Percentiles rank a stretch among this genome's conserved stretches.
Conservation (phyloP, 2,113 vertebrate species). For the Ploceus nigricollis region DNA sequence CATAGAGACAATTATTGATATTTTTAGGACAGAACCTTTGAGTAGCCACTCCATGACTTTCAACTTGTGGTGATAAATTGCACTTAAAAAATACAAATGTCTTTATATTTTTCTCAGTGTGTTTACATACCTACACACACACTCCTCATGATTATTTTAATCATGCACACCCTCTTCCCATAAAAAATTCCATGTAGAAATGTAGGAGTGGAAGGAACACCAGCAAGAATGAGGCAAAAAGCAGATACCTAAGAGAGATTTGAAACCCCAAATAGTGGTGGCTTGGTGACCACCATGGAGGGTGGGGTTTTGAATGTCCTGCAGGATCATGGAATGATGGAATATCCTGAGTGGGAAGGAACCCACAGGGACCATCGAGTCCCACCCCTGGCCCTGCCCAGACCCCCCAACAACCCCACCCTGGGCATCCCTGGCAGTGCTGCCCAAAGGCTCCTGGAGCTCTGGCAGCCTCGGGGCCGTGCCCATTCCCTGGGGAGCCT, state of each 20-base stretch:
- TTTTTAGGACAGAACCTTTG: background rate
- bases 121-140: background rate
- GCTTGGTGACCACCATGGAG: background rate
- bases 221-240: background rate
- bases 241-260: background rate
- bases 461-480: background rate
- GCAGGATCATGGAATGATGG: background rate
- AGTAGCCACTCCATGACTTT: background rate
- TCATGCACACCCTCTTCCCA: background rate
- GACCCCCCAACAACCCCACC: rapidly evolving
- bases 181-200: background rate
- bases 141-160: background rate
- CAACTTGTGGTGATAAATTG: background rate
- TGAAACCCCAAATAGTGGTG: background rate
- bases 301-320: background rate
- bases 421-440: background rate
- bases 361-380: rapidly evolving
- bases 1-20: background rate
- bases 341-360: background rate
- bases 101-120: background rate
- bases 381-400: background rate
- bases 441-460: background rate
- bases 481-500: background rate
- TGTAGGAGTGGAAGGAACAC: background rate
- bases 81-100: background rate